Percentiles rank a stretch among this genome's conserved stretches.
Conservation (phyloP, 2,797 vertebrate species). For the Crypturellus tataupa region DNA sequence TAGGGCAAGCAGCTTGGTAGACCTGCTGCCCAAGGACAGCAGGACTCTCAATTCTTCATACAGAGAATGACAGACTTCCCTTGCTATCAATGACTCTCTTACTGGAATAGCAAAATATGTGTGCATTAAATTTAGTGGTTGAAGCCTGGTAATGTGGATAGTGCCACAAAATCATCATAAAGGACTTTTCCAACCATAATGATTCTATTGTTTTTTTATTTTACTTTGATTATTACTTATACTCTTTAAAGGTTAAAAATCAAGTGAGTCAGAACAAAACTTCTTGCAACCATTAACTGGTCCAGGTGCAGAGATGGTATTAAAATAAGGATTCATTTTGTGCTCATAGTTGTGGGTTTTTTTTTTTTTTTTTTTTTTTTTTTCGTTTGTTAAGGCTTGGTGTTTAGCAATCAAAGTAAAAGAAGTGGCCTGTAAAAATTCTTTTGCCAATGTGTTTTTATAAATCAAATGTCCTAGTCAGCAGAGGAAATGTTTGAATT, state of each 20-base stretch:
- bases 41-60: not conserved
- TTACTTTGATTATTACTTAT: not conserved
- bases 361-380: not conserved
- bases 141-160: not conserved
- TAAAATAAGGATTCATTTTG: not conserved
- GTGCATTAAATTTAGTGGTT: not conserved
- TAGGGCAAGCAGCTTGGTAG: not conserved
- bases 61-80: not conserved
- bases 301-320: not conserved
- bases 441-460: not conserved
- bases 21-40: not conserved
- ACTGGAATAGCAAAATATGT: not conserved
- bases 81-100: not conserved
- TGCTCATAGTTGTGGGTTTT: not conserved
- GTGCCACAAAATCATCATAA: not conserved
- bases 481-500: slow-evolving; percentile 20
- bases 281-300: not conserved
- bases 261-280: not conserved
- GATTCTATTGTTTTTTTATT: no score
- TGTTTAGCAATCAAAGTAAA: not conserved
- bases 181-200: no score
- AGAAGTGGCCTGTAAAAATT: not conserved
- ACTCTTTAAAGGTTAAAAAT: not conserved
- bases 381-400: not conserved
- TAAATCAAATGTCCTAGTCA: slow-evolving; percentile 26